Conservation (phyloP, 2,888 invertebrate genomes). For the Flexamia atlantica region DNA sequence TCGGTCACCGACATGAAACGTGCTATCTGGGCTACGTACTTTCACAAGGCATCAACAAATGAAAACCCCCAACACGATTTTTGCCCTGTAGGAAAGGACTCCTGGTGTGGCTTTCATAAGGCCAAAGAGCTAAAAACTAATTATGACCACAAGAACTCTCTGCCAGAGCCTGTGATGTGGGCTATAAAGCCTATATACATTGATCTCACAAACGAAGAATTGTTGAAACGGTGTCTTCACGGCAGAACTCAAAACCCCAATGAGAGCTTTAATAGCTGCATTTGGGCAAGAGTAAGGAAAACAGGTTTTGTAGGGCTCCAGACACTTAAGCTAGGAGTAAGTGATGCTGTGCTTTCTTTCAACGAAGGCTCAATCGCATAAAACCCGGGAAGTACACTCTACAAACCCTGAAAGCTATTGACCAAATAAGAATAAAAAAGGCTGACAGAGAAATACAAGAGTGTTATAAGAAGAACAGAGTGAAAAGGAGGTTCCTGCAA, state of each 20-base stretch:
- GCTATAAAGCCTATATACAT: constrained; percentile 12
- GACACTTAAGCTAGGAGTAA: neutral
- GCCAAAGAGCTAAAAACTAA: neutral
- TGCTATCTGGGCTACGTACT: constrained; percentile 18
- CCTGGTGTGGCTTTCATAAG: constrained; percentile 29
- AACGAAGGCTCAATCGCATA: constrained; percentile 28
- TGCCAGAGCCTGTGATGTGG: constrained; percentile 20
- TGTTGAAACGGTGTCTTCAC: constrained; percentile 57
- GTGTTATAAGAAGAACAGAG: neutral
- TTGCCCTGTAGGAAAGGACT: constrained; percentile 22
- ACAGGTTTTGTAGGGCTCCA: neutral
- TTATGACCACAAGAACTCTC: neutral
- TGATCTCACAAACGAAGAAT: constrained; percentile 3
- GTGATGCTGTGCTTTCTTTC: constrained; percentile 43
- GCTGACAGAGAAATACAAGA: constrained; percentile 15
- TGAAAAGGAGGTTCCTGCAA: neutral
- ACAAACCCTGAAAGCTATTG: neutral
- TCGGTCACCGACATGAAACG: neutral
- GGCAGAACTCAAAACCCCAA: constrained; percentile 54
- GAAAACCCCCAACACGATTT: constrained; percentile 13
- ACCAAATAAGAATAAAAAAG: neutral
- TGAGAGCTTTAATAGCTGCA: constrained; percentile 43
- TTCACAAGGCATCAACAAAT: neutral
- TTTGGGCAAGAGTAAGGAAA: constrained; percentile 14
- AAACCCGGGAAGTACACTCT: constrained; percentile 25